These are phyloP conservation scores for Gavialis gangeticus DNA, from an alignment of 2,113 vertebrate genomes.

Conservation along the genomic window DNA sequence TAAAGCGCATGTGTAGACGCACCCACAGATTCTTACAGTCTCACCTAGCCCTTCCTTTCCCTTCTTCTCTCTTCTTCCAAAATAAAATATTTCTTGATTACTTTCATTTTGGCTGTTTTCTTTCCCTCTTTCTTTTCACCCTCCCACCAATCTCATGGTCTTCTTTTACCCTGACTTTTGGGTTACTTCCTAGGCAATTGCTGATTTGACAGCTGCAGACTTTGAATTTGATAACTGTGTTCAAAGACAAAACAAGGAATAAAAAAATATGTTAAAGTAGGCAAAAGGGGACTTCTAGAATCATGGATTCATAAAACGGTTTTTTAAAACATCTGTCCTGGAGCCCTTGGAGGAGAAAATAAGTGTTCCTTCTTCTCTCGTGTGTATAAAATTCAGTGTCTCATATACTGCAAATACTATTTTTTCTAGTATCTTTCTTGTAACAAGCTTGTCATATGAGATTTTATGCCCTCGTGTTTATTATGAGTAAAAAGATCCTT, in stretches of 20 bases:
- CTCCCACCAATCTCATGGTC: neutral
- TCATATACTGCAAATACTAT: neutral
- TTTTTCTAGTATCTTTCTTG: constrained; percentile 44
- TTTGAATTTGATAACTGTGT: neutral
- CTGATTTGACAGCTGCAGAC: accelerated
- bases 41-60: neutral
- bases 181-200: neutral
- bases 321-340: constrained; percentile 7
- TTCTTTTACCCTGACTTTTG: neutral
- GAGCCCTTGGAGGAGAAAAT: neutral
- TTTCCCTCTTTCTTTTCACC: neutral
- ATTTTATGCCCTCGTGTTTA: constrained; percentile 65
- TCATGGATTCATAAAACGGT: neutral
- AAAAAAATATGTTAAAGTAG: neutral
- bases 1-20: too few species aligned
- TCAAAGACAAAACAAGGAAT: neutral
- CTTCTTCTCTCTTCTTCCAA: neutral
- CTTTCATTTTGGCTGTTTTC: neutral
- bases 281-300: constrained; percentile 20
- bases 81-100: neutral
- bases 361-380: neutral
- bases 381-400: neutral
- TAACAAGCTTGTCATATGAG: constrained; percentile 63
- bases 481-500: constrained; percentile 59
- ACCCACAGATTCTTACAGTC: too few species aligned